phyloP scores from a whole-genome alignment of 2,113 vertebrate species.

The Formicarius rufipectus region DNA sequence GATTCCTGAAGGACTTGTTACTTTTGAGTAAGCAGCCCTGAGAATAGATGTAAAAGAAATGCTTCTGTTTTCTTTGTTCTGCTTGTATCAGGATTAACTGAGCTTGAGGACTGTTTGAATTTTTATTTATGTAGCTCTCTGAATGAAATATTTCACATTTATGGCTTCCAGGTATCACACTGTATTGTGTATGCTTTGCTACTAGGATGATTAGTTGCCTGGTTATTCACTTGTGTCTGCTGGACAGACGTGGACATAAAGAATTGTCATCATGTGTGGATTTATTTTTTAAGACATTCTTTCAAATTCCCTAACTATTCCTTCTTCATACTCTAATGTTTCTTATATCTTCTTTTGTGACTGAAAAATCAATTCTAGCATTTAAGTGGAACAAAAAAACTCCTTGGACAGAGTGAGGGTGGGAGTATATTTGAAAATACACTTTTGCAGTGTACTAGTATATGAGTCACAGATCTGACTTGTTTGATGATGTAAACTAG shows the following conservation, averaged over 20 bases:
- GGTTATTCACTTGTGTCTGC: background rate
- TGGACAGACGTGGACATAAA: background rate
- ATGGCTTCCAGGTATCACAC: background rate
- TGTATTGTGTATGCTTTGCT: background rate
- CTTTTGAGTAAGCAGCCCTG: background rate
- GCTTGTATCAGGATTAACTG: background rate
- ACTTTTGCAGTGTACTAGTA: background rate
- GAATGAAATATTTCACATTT: background rate
- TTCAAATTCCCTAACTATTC: background rate
- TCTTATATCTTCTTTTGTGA: background rate
- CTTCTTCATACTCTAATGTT: background rate
- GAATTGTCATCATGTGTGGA: rapidly evolving
- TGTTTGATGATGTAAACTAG: background rate
- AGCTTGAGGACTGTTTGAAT: background rate
- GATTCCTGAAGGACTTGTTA: background rate
- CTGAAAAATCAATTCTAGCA: background rate
- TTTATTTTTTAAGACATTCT: background rate
- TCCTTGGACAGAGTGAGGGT: background rate
- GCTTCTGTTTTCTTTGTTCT: background rate
- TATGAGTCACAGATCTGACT: background rate
- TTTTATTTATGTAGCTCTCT: background rate
- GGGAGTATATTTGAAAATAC: background rate
- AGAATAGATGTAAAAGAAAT: background rate
- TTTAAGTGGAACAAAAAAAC: background rate
- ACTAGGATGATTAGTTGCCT: background rate